phyloP scores from a whole-genome alignment of 2,797 vertebrate genomes.

The Lepilemur septentrionalis region DNA sequence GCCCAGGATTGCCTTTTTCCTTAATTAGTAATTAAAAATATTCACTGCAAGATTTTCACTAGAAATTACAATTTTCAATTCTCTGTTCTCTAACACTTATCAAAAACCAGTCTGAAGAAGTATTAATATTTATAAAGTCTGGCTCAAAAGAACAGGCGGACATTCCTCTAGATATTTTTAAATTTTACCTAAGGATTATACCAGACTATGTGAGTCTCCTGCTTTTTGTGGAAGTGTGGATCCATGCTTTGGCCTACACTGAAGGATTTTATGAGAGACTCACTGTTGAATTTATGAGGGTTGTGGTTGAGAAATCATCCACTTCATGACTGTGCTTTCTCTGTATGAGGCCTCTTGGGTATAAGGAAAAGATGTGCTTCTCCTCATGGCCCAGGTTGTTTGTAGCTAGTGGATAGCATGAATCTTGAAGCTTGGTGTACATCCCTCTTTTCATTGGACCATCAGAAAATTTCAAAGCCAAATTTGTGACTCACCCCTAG shows the following conservation, averaged over 20 bases:
- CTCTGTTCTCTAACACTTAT: background rate
- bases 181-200: conserved; percentile 20
- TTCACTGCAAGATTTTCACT: background rate
- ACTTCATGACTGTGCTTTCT: background rate
- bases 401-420: background rate
- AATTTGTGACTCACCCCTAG: background rate
- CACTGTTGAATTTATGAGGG: background rate
- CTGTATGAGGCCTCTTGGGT: background rate
- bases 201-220: background rate
- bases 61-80: conserved; percentile 28
- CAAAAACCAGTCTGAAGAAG: conserved; percentile 19
- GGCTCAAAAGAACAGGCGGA: conserved; percentile 21
- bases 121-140: conserved; percentile 21
- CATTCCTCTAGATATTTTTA: conserved; percentile 25
- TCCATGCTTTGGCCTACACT: background rate
- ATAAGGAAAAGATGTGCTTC: background rate
- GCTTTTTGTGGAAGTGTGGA: background rate
- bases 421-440: background rate
- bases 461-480: background rate
- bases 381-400: background rate
- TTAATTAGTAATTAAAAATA: conserved; percentile 45
- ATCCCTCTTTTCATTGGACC: background rate
- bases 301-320: background rate
- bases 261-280: conserved; percentile 28
- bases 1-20: background rate